Evolutionary conservation across 2,888 invertebrate species (phyloP).

Genomic region (Oasisia sp.): DNA sequence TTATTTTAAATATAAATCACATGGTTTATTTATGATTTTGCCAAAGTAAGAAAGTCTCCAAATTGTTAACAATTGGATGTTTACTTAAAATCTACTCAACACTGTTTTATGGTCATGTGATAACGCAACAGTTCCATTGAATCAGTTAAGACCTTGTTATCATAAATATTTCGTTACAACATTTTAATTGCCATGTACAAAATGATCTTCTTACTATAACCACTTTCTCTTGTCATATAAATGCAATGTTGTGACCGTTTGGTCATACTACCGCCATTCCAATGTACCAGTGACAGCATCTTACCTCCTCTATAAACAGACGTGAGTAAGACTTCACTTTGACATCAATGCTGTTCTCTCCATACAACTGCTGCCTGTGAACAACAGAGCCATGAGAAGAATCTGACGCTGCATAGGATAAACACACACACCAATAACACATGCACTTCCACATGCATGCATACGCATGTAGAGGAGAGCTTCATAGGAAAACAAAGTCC

Average conservation of each 20-base stretch:
- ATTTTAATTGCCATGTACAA: too few species aligned
- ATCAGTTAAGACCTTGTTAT: too few species aligned
- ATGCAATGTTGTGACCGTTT: too few species aligned
- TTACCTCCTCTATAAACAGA: conserved; percentile 63
- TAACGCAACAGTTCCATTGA: background rate
- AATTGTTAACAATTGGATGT: background rate
- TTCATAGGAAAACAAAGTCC: background rate
- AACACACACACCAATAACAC: background rate
- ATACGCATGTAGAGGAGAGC: background rate
- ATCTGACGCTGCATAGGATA: background rate
- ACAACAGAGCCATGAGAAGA: background rate
- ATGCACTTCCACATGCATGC: background rate
- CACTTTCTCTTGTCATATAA: too few species aligned
- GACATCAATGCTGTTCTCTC: conserved; percentile 57
- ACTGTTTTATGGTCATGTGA: background rate
- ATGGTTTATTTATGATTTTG: too few species aligned
- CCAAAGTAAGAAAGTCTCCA: too few species aligned
- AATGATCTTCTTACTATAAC: too few species aligned
- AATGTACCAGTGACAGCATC: background rate
- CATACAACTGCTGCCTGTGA: conserved; percentile 40
- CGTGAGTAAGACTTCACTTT: conserved; percentile 61
- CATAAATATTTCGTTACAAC: too few species aligned
- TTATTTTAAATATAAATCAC: too few species aligned
- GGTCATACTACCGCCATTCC: too few species aligned
- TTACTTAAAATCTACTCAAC: background rate